These are phyloP conservation scores for Macroglossus sobrinus DNA, from an alignment of 2,113 vertebrate species.

Conservation along the genomic window DNA sequence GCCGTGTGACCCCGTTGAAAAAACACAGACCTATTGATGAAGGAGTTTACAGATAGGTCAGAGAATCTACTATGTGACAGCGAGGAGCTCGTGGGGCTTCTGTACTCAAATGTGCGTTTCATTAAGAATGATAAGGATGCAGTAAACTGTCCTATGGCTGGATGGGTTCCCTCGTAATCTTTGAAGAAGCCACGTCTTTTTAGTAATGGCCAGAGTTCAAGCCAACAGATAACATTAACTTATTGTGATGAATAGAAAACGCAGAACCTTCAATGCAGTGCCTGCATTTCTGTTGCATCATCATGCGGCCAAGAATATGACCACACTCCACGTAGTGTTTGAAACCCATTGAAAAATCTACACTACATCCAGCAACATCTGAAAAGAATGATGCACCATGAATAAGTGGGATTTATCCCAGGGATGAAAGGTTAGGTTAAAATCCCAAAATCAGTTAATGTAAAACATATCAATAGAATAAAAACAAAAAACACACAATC, in stretches of 20 bases:
- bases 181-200: background rate
- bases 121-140: background rate
- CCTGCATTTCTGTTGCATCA: background rate
- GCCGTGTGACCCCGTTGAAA: background rate
- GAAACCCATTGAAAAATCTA: background rate
- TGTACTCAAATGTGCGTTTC: background rate
- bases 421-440: background rate
- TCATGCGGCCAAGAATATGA: background rate
- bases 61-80: background rate
- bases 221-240: background rate
- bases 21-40: background rate
- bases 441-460: background rate
- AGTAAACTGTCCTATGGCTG: background rate
- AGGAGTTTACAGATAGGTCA: background rate
- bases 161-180: background rate
- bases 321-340: rapidly evolving
- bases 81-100: background rate
- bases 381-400: background rate
- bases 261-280: background rate
- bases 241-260: background rate
- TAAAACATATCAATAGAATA: background rate
- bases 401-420: background rate
- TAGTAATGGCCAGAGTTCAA: background rate
- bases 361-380: background rate
- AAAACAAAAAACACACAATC: background rate